Base-by-base conservation (phyloP, 1,140 invertebrate genomes). In the Streblospio benedicti region DNA sequence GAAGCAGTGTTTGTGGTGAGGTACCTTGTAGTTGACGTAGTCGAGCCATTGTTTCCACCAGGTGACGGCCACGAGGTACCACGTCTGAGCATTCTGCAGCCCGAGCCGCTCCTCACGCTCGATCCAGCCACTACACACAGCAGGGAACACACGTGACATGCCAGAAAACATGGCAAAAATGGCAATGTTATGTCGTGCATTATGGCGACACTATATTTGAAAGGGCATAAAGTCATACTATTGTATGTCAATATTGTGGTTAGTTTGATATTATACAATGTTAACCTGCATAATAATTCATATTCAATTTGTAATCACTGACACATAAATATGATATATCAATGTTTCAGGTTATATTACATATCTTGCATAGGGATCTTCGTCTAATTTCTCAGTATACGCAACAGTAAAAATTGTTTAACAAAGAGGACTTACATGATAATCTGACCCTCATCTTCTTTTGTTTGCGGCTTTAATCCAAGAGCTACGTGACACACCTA, bases 401-500 rank as follows among this genome's bases (percentile, higher is more conserved):
- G n/a, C n/a, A n/a, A n/a, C 41, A 53, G 16, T 59, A 51, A 49
- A 6, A 45, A 57, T 45, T 50, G 32, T 20, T n/a, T n/a, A n/a
- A n/a, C n/a, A n/a, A n/a, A n/a, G n/a, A n/a, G n/a, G n/a, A 72
- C 73, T 69, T 67, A 79, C 77, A 83, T 80, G 1, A 92, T 86
- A 63, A 91, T 86, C 63, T 87, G 85, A 44, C 86, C 83, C 75
- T 93, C 90, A 70, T 91, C 86, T 67, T 87, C 83, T 47, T 83
- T 81, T 66, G 84, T 87, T 61, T 85, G 81, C n/a, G 90, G 90
- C 70, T 85, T 81, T 12, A 93, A 78, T 0, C 89, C 90, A 23
- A 93, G 81, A n/a, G 90, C 86, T 28, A 93, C 85, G 78, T 93
- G 90, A 71, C 89, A 92, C 28, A 92, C 83, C 82, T 91, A 71